Percentiles rank a stretch among this genome's conserved stretches.
Evolutionary conservation across 2,113 vertebrate species (phyloP).

Genomic region (Lates calcarifer): DNA sequence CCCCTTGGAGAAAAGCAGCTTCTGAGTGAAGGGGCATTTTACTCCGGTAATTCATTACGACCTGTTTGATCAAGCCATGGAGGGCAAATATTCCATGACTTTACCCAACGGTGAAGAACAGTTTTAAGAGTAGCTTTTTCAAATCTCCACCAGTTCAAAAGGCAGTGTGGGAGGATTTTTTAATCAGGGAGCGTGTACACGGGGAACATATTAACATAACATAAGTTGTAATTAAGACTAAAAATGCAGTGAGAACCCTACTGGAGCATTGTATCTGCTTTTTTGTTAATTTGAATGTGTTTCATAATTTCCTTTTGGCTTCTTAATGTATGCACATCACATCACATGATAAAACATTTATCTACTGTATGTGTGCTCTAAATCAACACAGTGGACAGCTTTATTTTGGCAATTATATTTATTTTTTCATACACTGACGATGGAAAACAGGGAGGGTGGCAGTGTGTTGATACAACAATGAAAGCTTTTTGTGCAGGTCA

Average conservation of each 20-base stretch:
- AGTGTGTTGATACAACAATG: too few relatives aligned
- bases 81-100: slow-evolving; percentile 61
- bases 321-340: slow-evolving; percentile 15
- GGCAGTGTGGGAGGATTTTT: slow-evolving; percentile 73
- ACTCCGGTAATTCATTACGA: slow-evolving; percentile 64
- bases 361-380: neutral
- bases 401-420: neutral
- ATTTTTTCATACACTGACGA: neutral
- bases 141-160: slow-evolving; percentile 70
- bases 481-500: neutral
- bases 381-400: neutral
- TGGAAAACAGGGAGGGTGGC: neutral
- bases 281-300: slow-evolving; percentile 51
- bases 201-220: slow-evolving; percentile 68
- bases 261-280: slow-evolving; percentile 23
- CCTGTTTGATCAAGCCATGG: slow-evolving; percentile 71
- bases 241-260: slow-evolving; percentile 47
- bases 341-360: neutral
- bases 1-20: slow-evolving; percentile 36
- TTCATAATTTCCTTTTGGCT: slow-evolving; percentile 46
- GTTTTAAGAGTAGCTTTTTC: slow-evolving; percentile 47
- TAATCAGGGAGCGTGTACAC: slow-evolving; percentile 57
- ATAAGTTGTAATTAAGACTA: slow-evolving; percentile 71
- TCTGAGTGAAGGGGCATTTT: slow-evolving; percentile 58
- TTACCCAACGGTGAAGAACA: slow-evolving; percentile 33